Conservation (phyloP, 2,888 invertebrate genomes). For the Acleris sparsana region DNA sequence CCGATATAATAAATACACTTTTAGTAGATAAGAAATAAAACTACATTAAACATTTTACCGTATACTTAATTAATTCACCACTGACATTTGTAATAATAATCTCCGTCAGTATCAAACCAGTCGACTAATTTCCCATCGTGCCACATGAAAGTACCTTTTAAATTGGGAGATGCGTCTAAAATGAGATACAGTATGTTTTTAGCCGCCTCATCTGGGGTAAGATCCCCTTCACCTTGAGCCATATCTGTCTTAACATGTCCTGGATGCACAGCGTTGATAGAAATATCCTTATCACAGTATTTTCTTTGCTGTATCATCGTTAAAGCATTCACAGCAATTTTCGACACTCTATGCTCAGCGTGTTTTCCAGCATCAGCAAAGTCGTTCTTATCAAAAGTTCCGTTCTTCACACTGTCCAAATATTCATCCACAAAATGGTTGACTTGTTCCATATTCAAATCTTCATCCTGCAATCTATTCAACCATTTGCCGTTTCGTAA, state of each 20-base stretch:
- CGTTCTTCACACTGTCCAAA: constrained; percentile 68
- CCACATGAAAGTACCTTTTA: constrained; percentile 88
- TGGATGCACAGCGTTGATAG: constrained; percentile 72
- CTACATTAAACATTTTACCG: not conserved
- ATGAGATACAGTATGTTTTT: constrained; percentile 85
- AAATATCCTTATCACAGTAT: constrained; percentile 61
- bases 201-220: constrained; percentile 84
- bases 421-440: constrained; percentile 70
- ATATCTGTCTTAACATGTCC: constrained; percentile 70
- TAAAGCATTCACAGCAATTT: constrained; percentile 69
- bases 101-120: constrained; percentile 80
- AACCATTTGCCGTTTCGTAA: constrained; percentile 68
- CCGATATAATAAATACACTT: too few species aligned
- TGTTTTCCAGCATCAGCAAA: constrained; percentile 76
- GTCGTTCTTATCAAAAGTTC: constrained; percentile 67
- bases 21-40: too few species aligned
- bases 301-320: constrained; percentile 69
- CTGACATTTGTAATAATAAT: constrained; percentile 56
- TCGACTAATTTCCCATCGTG: constrained; percentile 82
- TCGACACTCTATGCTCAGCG: constrained; percentile 73
- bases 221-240: constrained; percentile 79
- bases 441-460: constrained; percentile 63
- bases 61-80: not conserved
- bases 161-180: constrained; percentile 82
- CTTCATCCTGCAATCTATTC: constrained; percentile 52